Evolutionary conservation across 2,113 vertebrate species (phyloP), one percentile per base, ranked within the genome.

Genomic region (Tychaedon coryphoeus): DNA sequence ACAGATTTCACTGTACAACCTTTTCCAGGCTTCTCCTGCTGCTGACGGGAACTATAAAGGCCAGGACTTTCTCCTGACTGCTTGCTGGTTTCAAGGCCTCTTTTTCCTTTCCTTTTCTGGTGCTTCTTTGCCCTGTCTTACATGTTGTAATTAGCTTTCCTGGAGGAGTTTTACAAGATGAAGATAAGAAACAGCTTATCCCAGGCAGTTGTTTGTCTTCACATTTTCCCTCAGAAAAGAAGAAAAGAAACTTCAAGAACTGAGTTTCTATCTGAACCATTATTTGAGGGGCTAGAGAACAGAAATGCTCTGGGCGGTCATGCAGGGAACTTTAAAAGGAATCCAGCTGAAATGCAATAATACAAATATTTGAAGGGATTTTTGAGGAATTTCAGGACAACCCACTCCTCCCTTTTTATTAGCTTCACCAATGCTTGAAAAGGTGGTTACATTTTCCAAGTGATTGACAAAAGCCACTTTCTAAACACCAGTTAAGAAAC

Each of bases 151-250:
- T 91, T 87, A 95, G 86, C 43, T 87, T 80, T 97, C 48, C 62
- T 92, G 91, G 61, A 81, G 88, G 60, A 93, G 86, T 96, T 96
- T 94, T 94, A 91, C 71, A 86, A 94, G 77, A 91, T n/a, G 72
- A 91, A 94, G 91, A 90, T 94, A 96, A 95, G 78, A 25, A 89
- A 74, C 1, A 82, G 70, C 60, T 94, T 94, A 91, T 79, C 74
- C 73, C 34, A 60, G 61, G 70, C 45, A 43, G 69, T 93, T 85
- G 92, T 91, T 96, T 96, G 79, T 91, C 76, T 89, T 85, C 79
- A 66, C 67, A 14, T 93, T 95, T 93, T 95, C 69, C 28, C 45
- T 70, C 1, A 2, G 54, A 60, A 86, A n/a, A 85, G 43, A 86
- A 42, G 26, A 16, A 12, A 88, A 71, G 81, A 64, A 88, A 56